phyloP scores from a whole-genome alignment of 2,888 invertebrate genomes.

The Dastarcus helophoroides region DNA sequence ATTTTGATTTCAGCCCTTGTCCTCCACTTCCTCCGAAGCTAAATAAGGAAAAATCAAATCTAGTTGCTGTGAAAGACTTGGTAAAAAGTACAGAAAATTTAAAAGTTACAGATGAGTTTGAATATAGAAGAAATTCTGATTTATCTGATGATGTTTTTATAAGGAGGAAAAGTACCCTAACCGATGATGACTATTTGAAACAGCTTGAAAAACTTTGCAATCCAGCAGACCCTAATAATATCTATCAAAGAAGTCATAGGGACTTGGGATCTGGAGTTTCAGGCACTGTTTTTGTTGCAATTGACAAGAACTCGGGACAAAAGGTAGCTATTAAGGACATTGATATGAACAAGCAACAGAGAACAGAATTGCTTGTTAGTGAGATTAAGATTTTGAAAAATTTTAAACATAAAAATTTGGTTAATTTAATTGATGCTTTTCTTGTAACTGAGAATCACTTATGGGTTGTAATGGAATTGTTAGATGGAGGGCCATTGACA shows the following conservation, averaged over 20 bases:
- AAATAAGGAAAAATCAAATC: constrained; percentile 29
- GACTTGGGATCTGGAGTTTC: constrained; percentile 89
- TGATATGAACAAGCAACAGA: constrained; percentile 86
- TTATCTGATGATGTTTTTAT: constrained; percentile 29
- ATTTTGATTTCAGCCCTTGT: too few relatives aligned
- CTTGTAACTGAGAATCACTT: constrained; percentile 75
- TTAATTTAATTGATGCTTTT: constrained; percentile 90
- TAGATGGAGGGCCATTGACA: constrained; percentile 91
- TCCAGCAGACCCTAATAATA: constrained; percentile 65
- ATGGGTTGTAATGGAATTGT: constrained; percentile 94
- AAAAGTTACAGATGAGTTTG: constrained; percentile 33
- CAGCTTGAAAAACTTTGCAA: constrained; percentile 71
- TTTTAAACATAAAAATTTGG: constrained; percentile 87
- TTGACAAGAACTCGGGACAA: constrained; percentile 57
- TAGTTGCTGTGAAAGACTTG: constrained; percentile 29
- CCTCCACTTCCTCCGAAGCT: too few relatives aligned
- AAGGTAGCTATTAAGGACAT: constrained; percentile 94
- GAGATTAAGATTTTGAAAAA: constrained; percentile 88
- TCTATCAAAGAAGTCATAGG: constrained; percentile 65
- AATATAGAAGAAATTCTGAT: constrained; percentile 30
- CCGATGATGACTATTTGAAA: constrained; percentile 59
- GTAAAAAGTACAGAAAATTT: constrained; percentile 36
- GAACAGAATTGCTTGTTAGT: constrained; percentile 90
- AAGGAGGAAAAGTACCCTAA: constrained; percentile 40
- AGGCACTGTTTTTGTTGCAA: constrained; percentile 83